Conservation (phyloP, 37 sponge, comb jelly and placozoan species). For the Chondrilla cf. caribensis region DNA sequence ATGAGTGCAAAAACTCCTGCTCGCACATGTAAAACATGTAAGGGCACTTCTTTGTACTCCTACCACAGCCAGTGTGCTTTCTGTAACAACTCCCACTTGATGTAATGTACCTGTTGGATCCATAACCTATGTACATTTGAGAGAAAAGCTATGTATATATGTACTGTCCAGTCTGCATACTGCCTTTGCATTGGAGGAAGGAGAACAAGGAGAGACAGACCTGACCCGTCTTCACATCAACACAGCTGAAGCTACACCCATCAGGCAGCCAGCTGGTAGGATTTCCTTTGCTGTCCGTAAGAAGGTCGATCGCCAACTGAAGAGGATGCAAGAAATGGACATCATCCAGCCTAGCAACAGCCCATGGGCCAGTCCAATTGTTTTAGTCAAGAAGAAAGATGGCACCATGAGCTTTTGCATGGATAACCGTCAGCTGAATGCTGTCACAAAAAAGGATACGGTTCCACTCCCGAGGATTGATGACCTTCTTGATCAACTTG, state of each 20-base stretch:
- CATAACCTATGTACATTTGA: no score
- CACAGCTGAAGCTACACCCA: conserved; percentile 39
- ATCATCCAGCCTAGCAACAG: conserved; percentile 11
- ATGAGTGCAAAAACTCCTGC: no score
- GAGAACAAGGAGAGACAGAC: not conserved
- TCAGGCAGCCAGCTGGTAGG: conserved; percentile 5
- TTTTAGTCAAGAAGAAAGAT: conserved; percentile 30
- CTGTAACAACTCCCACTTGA: no score
- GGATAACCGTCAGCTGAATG: conserved; percentile 5
- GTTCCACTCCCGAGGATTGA: not conserved
- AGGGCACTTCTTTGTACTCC: no score
- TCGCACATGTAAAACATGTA: no score
- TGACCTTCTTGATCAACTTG: conserved; percentile 1
- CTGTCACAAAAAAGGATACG: conserved; percentile 7
- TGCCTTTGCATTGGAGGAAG: not conserved
- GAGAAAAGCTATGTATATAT: no score
- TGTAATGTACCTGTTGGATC: no score
- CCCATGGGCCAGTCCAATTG: conserved; percentile 38
- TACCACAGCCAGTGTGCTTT: no score
- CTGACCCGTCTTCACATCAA: not conserved
- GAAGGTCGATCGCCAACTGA: conserved; percentile 31
- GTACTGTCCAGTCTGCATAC: not conserved
- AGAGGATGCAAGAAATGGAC: conserved; percentile 29
- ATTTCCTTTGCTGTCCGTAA: conserved; percentile 33
- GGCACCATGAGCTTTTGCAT: not conserved